Evolutionary conservation across 2,113 vertebrate species (phyloP).

Genomic region (Poeciliopsis retropinna): DNA sequence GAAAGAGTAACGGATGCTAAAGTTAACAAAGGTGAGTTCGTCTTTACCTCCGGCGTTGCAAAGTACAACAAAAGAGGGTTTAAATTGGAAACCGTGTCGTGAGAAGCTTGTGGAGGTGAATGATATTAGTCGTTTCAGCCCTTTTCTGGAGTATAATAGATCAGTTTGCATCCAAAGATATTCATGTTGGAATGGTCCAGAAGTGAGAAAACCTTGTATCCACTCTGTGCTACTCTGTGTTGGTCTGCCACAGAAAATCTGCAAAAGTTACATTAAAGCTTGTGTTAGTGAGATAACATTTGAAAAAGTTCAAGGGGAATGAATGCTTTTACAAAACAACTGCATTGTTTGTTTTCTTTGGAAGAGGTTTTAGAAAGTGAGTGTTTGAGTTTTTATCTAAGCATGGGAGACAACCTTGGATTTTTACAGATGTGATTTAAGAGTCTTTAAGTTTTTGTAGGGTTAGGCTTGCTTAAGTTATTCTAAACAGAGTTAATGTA

Average conservation of each 20-base stretch:
- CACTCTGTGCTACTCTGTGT: background rate
- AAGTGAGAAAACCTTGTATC: too few relatives aligned
- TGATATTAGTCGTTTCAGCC: too few relatives aligned
- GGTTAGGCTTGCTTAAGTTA: background rate
- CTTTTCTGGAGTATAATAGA: too few relatives aligned
- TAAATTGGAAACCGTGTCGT: background rate
- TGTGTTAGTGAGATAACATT: background rate
- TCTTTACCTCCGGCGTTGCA: background rate
- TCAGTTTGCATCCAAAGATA: background rate
- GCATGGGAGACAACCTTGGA: background rate
- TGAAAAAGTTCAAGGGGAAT: background rate
- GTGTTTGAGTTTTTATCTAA: too few relatives aligned
- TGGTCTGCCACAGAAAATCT: background rate
- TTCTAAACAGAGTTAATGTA: slow-evolving; percentile 10
- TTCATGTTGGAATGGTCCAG: too few relatives aligned
- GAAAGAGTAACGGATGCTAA: slow-evolving; percentile 87
- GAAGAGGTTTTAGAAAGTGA: background rate
- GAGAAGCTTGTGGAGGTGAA: background rate
- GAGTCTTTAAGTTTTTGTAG: background rate
- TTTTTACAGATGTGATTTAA: background rate
- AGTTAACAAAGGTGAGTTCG: slow-evolving; percentile 86
- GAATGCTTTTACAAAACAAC: background rate
- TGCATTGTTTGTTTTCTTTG: background rate
- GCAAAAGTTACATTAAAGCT: background rate
- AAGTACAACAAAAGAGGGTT: background rate